A percentile compares a stretch with the other conserved stretches of the same genome.
Evolutionary conservation across 2,888 invertebrate genomes (phyloP).

Genomic region (Aphodius sticticus): DNA sequence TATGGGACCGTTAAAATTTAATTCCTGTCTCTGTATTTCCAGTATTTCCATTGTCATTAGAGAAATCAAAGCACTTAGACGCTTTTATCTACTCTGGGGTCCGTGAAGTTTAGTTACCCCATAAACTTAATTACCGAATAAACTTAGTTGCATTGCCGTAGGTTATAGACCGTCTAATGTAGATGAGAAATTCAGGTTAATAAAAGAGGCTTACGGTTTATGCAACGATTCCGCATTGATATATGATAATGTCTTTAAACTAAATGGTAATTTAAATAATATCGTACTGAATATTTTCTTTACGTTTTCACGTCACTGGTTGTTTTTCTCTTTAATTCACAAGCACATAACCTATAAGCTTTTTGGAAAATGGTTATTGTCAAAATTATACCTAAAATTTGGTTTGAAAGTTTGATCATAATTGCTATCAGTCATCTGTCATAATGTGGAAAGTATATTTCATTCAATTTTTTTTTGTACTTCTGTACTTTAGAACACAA

Average conservation of each 20-base stretch:
- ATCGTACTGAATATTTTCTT: neutral
- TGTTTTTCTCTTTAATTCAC: too few species aligned
- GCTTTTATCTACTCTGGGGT: neutral
- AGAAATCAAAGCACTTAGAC: slow-evolving; percentile 4
- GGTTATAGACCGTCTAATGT: neutral
- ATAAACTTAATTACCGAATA: slow-evolving; percentile 4
- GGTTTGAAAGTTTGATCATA: too few species aligned
- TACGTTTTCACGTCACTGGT: too few species aligned
- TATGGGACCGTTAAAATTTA: neutral
- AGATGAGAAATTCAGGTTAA: neutral
- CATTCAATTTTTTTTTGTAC: too few species aligned
- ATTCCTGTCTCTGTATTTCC: neutral
- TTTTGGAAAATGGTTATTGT: too few species aligned
- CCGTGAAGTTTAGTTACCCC: neutral
- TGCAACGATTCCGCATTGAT: neutral
- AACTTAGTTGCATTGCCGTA: neutral
- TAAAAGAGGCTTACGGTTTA: neutral
- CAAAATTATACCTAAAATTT: too few species aligned
- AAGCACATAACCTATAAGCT: too few species aligned
- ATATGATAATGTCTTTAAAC: neutral
- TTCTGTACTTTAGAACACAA: too few species aligned
- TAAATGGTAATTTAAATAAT: neutral
- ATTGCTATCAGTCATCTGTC: too few species aligned
- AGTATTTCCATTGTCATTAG: neutral
- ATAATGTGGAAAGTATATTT: too few species aligned